Percentiles rank a stretch among this genome's conserved stretches.
These are phyloP conservation scores for Drosophila neotestacea DNA, from an alignment of 2,888 invertebrate species.

Conservation along the genomic window DNA sequence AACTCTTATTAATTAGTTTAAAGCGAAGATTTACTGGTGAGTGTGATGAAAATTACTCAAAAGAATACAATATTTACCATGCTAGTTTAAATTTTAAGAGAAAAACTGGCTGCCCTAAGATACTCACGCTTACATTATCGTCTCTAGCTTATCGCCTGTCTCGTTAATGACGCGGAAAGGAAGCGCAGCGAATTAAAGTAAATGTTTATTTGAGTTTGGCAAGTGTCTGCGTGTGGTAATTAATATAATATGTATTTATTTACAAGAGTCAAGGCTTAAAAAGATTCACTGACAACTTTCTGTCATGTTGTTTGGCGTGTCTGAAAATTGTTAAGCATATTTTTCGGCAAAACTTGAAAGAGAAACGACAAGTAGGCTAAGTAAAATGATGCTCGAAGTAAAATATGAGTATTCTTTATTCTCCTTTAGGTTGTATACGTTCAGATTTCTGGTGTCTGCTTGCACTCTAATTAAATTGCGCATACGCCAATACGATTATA, in stretches of 20 bases:
- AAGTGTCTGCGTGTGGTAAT: not conserved
- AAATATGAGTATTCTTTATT: conserved; percentile 9
- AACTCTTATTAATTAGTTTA: no score
- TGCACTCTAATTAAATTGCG: conserved; percentile 50
- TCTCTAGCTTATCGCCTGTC: conserved; percentile 2
- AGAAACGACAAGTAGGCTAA: not conserved
- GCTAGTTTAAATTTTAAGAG: no score
- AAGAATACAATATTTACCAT: no score
- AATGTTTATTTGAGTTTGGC: conserved; percentile 6
- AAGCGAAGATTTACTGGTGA: no score
- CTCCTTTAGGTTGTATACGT: conserved; percentile 14
- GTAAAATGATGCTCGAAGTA: conserved; percentile 3
- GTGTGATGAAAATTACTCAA: no score
- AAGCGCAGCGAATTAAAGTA: conserved; percentile 26
- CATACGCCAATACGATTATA: conserved; percentile 32
- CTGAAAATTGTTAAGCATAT: not conserved
- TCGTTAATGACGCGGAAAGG: conserved; percentile 16
- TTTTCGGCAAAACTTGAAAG: conserved; percentile 1
- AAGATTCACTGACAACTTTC: conserved; percentile 11
- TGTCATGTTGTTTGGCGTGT: conserved; percentile 6
- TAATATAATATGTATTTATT: not conserved
- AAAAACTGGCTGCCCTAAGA: no score
- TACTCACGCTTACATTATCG: conserved; percentile 10
- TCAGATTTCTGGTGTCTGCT: conserved; percentile 19
- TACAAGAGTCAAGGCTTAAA: not conserved